phyloP scores from a whole-genome alignment of 2,797 vertebrate genomes.

The Microctenopoma stevenorrisi region DNA sequence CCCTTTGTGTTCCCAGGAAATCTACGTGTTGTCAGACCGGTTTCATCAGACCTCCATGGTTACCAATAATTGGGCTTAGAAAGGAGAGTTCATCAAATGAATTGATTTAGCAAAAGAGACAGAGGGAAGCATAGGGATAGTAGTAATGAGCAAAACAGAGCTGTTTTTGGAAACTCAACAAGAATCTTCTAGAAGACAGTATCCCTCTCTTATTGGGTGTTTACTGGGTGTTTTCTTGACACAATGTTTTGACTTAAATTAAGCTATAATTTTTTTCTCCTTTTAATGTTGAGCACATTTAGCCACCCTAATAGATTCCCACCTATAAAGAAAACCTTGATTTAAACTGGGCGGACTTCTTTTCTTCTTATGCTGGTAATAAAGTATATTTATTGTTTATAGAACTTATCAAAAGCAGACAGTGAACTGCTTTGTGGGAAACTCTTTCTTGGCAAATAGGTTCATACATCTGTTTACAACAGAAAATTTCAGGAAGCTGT shows the following conservation, averaged over 20 bases:
- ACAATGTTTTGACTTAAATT: constrained; percentile 11
- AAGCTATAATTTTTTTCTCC: too few relatives aligned
- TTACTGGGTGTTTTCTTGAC: constrained; percentile 47
- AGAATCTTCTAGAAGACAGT: constrained; percentile 9
- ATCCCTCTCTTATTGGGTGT: constrained; percentile 21
- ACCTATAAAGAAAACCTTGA: not conserved
- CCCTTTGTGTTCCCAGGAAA: constrained; percentile 61
- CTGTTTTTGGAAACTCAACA: constrained; percentile 24
- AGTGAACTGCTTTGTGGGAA: too few relatives aligned
- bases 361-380: too few relatives aligned
- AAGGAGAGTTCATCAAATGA: constrained; percentile 51
- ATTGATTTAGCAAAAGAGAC: constrained; percentile 35
- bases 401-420: too few relatives aligned
- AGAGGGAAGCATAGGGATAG: not conserved
- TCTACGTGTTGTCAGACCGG: constrained; percentile 51
- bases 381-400: too few relatives aligned
- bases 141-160: constrained; percentile 1
- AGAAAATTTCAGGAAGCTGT: too few relatives aligned
- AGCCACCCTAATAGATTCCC: constrained; percentile 2
- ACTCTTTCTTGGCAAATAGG: too few relatives aligned
- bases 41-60: constrained; percentile 62
- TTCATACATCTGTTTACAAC: too few relatives aligned
- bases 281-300: not conserved
- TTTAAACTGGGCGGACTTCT: too few relatives aligned
- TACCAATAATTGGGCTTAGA: constrained; percentile 56